A percentile compares a stretch with the other conserved stretches of the same genome.
Conservation (phyloP, 1,140 invertebrate species). For the Lepidurus packardi region DNA sequence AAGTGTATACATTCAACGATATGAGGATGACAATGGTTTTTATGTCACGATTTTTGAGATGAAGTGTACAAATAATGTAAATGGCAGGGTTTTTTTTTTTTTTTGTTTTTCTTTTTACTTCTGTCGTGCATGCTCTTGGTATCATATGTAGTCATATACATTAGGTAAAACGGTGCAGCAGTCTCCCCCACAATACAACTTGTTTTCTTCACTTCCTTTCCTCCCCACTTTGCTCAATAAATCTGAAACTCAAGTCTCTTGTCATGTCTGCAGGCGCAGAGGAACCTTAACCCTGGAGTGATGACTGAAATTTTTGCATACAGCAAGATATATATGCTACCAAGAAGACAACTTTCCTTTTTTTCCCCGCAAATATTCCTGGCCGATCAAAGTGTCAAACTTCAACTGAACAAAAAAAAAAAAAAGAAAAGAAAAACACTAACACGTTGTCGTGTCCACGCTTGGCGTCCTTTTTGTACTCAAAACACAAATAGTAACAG, state of each 20-base stretch:
- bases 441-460: not conserved
- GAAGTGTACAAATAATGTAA: conserved; percentile 22
- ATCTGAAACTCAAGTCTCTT: conserved; percentile 12
- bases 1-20: conserved; percentile 22
- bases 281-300: conserved; percentile 20
- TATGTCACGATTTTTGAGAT: conserved; percentile 15
- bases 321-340: conserved; percentile 10
- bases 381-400: not conserved
- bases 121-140: conserved; percentile 14
- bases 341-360: not conserved
- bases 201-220: not conserved
- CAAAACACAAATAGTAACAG: not conserved
- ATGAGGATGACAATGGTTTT: conserved; percentile 22
- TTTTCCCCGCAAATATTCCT: not conserved
- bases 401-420: not conserved
- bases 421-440: too few relatives aligned
- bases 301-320: conserved; percentile 15
- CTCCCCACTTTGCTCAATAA: not conserved
- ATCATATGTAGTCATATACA: not conserved
- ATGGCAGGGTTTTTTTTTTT: not conserved
- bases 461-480: conserved; percentile 16
- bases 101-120: not conserved
- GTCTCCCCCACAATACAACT: not conserved
- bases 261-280: conserved; percentile 13
- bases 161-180: conserved; percentile 7